Evolutionary conservation across 2,888 invertebrate species (phyloP).

Genomic region (Alloplasta piceator): DNA sequence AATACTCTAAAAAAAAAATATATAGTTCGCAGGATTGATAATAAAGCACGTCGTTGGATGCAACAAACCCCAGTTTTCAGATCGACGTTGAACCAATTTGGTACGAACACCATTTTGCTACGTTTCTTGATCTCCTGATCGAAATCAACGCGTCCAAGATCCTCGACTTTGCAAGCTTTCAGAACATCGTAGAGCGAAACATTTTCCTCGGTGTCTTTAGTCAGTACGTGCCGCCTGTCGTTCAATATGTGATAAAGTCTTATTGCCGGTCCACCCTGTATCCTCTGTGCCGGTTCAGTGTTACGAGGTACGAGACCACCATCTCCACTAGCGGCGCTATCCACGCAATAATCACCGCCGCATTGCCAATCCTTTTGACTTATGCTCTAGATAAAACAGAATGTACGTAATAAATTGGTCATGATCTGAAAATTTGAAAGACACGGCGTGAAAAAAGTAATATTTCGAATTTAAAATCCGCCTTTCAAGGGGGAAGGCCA

Average conservation of each 20-base stretch:
- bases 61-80: conserved; percentile 96
- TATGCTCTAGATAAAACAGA: conserved; percentile 73
- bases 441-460: conserved; percentile 14
- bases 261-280: conserved; percentile 96
- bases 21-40: conserved; percentile 21
- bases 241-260: conserved; percentile 96
- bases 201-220: conserved; percentile 96
- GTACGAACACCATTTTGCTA: conserved; percentile 97
- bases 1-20: conserved; percentile 13
- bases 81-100: conserved; percentile 99
- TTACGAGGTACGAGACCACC: conserved; percentile 78
- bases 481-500: too few relatives aligned
- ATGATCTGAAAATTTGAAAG: conserved; percentile 4
- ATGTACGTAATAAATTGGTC: conserved; percentile 24
- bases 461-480: too few relatives aligned
- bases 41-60: conserved; percentile 16
- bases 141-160: conserved; percentile 95
- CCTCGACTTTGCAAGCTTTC: conserved; percentile 93
- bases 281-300: conserved; percentile 83
- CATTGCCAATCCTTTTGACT: conserved; percentile 81
- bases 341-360: conserved; percentile 79
- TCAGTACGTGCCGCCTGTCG: conserved; percentile 97
- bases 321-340: conserved; percentile 74
- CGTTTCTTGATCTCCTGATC: conserved; percentile 96
- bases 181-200: conserved; percentile 97